These are phyloP conservation scores for Rutilus rutilus DNA, from an alignment of 2,113 vertebrate species.

Conservation along the genomic window DNA sequence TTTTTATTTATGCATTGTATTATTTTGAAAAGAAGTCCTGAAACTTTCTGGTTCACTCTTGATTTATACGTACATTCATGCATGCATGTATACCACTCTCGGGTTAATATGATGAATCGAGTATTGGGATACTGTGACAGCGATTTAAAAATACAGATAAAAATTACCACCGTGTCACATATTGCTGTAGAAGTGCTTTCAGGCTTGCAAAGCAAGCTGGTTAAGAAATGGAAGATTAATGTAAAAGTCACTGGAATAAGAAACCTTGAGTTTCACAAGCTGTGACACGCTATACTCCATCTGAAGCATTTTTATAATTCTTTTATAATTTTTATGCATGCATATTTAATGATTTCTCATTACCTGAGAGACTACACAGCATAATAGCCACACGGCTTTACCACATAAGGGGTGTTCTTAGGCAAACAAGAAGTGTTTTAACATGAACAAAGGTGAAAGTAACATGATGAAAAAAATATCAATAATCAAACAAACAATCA, in stretches of 20 bases:
- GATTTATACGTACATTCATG: neutral
- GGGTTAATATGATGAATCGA: slow-evolving; percentile 23
- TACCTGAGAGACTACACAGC: neutral
- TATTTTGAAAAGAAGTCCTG: neutral
- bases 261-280: neutral
- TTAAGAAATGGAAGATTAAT: slow-evolving; percentile 14
- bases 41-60: neutral
- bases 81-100: neutral
- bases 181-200: slow-evolving; percentile 10
- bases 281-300: neutral
- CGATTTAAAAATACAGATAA: slow-evolving; percentile 26
- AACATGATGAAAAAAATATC: neutral
- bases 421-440: neutral
- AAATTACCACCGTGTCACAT: slow-evolving; percentile 29
- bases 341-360: slow-evolving; percentile 7
- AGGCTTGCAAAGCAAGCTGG: slow-evolving; percentile 5
- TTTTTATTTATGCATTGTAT: neutral
- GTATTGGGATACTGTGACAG: neutral
- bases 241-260: slow-evolving; percentile 11
- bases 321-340: neutral
- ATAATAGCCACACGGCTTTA: neutral
- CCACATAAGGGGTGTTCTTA: neutral
- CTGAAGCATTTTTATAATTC: slow-evolving; percentile 18
- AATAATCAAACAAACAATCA: neutral
- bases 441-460: neutral